A percentile compares a stretch with the other conserved stretches of the same genome.
These are phyloP conservation scores for Eonycteris spelaea DNA, from an alignment of 2,113 vertebrate species.

Conservation along the genomic window DNA sequence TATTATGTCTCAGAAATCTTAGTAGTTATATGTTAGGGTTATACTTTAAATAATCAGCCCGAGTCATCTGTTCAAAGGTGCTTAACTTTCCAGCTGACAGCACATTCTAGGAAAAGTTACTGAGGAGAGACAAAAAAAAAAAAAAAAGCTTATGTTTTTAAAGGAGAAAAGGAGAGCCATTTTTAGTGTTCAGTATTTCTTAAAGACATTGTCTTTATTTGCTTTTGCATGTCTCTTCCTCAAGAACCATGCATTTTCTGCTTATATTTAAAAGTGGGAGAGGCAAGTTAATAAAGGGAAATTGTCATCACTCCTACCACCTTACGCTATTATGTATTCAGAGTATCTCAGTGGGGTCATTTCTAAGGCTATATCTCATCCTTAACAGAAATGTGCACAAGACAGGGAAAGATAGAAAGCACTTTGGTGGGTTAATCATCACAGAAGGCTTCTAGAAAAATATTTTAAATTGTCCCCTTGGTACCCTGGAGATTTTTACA, in stretches of 20 bases:
- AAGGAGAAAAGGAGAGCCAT: not conserved
- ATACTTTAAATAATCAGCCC: conserved; percentile 28
- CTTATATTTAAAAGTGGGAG: not conserved
- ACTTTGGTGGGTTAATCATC: not conserved
- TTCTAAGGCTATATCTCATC: not conserved
- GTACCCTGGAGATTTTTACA: not conserved
- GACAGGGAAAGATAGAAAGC: not conserved
- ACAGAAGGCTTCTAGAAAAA: not conserved
- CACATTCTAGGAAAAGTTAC: not conserved
- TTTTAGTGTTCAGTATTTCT: not conserved
- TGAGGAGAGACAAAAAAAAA: not conserved
- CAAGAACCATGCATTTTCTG: not conserved
- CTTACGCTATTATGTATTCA: not conserved
- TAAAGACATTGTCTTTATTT: not conserved
- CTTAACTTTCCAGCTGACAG: conserved; percentile 21
- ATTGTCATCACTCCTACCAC: not conserved
- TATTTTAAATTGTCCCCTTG: not conserved
- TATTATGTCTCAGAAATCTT: not conserved
- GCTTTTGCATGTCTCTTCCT: not conserved
- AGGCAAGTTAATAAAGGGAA: not conserved
- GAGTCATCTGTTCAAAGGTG: conserved; percentile 41
- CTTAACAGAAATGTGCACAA: not conserved
- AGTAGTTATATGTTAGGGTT: not conserved
- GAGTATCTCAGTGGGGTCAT: not conserved
- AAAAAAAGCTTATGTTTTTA: not conserved